phyloP scores from a whole-genome alignment of 2,888 invertebrate species.

The Dusona sp. region DNA sequence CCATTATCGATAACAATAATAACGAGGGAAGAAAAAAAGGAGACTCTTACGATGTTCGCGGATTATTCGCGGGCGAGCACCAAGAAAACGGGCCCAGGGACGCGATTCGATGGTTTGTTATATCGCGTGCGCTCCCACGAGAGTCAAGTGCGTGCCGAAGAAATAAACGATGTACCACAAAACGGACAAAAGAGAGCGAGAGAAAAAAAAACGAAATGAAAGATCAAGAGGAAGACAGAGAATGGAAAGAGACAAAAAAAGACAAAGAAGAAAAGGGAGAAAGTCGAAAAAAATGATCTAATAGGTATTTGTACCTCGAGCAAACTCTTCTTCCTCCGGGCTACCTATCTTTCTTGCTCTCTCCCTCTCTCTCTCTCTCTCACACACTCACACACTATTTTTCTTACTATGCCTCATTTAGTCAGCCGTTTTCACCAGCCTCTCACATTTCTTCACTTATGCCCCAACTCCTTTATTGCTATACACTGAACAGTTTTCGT shows the following conservation, averaged over 20 bases:
- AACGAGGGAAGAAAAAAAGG: slow-evolving; percentile 66
- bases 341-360: slow-evolving; percentile 56
- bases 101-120: slow-evolving; percentile 52
- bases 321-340: slow-evolving; percentile 79
- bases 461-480: slow-evolving; percentile 59
- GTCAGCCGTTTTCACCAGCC: not conserved
- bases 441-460: slow-evolving; percentile 61
- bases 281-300: slow-evolving; percentile 75
- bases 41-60: slow-evolving; percentile 20
- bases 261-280: slow-evolving; percentile 23
- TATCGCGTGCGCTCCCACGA: slow-evolving; percentile 85
- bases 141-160: slow-evolving; percentile 81
- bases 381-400: slow-evolving; percentile 25
- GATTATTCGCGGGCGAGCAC: slow-evolving; percentile 58
- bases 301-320: slow-evolving; percentile 83
- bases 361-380: slow-evolving; percentile 29
- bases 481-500: slow-evolving; percentile 13
- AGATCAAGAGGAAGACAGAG: slow-evolving; percentile 14
- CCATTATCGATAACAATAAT: slow-evolving; percentile 81
- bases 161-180: slow-evolving; percentile 82
- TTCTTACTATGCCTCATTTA: slow-evolving; percentile 5
- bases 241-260: slow-evolving; percentile 12
- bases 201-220: slow-evolving; percentile 43
- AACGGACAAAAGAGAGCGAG: slow-evolving; percentile 30
- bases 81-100: slow-evolving; percentile 65